Conservation (phyloP, 2,113 vertebrate species). For the Hydrochoerus hydrochaeris region DNA sequence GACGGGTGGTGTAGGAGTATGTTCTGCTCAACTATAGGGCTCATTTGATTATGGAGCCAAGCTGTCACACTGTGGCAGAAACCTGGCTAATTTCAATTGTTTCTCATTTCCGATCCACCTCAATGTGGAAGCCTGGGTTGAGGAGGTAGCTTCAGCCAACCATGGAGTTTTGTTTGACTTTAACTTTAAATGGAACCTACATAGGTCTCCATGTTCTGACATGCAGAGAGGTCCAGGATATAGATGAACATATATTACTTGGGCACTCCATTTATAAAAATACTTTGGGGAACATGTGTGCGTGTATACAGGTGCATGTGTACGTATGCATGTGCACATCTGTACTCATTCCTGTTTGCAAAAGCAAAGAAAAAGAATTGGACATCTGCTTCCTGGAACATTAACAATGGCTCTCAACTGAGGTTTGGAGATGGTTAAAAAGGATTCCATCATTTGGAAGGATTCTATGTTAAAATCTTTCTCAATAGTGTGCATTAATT, state of each 20-base stretch:
- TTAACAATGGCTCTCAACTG: background rate
- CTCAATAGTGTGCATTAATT: background rate
- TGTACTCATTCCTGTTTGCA: background rate
- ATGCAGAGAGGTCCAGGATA: background rate
- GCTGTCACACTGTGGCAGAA: background rate
- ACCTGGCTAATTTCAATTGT: background rate
- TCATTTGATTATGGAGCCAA: background rate
- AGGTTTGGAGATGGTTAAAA: background rate
- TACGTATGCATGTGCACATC: background rate
- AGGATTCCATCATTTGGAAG: background rate
- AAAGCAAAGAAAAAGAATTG: background rate
- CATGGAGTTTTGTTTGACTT: background rate
- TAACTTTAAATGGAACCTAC: background rate
- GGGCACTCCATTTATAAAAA: background rate
- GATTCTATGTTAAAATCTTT: constrained; percentile 11
- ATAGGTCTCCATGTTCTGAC: background rate
- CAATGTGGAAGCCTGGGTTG: background rate
- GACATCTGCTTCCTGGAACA: background rate
- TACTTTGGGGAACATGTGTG: background rate
- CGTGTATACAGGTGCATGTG: background rate
- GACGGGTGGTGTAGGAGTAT: background rate
- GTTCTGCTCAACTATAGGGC: too few relatives aligned
- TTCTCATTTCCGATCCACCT: background rate
- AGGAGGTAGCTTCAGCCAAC: background rate
- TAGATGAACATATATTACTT: background rate